These are phyloP conservation scores for Apotomis capreana DNA, from an alignment of 2,888 invertebrate species.

Conservation along the genomic window DNA sequence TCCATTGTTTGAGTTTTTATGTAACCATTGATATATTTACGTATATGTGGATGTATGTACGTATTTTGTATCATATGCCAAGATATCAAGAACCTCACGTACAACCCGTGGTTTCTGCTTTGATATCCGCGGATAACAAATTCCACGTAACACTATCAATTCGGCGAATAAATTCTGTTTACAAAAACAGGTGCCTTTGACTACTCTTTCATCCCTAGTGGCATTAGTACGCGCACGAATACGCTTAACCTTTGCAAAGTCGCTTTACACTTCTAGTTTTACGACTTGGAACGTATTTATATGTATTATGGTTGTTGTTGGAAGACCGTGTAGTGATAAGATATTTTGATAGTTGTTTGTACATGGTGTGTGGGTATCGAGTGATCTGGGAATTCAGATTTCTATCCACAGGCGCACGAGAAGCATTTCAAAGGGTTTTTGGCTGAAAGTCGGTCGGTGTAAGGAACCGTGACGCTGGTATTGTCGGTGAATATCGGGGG, in stretches of 20 bases:
- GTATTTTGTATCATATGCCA: not conserved
- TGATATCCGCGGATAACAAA: constrained; percentile 34
- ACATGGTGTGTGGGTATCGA: constrained; percentile 76
- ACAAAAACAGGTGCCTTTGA: constrained; percentile 78
- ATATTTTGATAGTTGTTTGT: not conserved
- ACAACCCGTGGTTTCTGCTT: constrained; percentile 13
- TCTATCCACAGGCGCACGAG: constrained; percentile 69
- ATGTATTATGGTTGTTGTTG: not conserved
- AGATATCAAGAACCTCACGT: constrained; percentile 13
- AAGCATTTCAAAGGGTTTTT: constrained; percentile 80
- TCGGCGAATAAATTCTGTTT: constrained; percentile 69
- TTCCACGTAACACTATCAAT: constrained; percentile 47
- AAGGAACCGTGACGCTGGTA: constrained; percentile 48
- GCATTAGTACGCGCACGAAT: constrained; percentile 54
- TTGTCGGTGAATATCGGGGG: constrained; percentile 40
- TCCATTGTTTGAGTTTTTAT: no score
- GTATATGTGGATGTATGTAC: no score
- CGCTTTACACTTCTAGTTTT: not conserved
- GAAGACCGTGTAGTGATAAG: not conserved
- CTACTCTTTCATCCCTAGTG: constrained; percentile 76
- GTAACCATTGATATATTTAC: no score
- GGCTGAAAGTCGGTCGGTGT: constrained; percentile 56
- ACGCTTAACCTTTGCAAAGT: not conserved
- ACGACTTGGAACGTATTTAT: not conserved
- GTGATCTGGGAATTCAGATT: constrained; percentile 80